Base-by-base conservation (phyloP, 2,113 vertebrate species). In the Atractosteus spatula region DNA sequence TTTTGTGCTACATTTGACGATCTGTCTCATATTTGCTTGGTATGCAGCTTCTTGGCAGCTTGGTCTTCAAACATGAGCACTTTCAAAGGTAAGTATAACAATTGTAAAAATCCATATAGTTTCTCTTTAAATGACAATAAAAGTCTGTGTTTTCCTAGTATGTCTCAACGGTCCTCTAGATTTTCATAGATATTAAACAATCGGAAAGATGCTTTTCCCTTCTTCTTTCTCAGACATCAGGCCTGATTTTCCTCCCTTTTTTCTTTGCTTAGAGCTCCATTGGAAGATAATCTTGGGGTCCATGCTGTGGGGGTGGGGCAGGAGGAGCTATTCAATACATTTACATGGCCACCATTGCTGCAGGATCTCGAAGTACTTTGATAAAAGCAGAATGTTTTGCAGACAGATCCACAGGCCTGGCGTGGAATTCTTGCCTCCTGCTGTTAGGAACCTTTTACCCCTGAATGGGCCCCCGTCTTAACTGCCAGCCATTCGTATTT, bases 391-490 rank as follows among this genome's bases (percentile, higher is more conserved):
- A 90, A 89, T 88, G 85, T 91, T 88, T 86, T 87, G 86, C 78
- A 84, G 84, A 82, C 86, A 82, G 86, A 87, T 92, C 89, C 86
- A 88, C 88, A 74, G 85, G 89, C 90, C 87, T 90, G 82, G 92
- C 91, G 93, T 92, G 89, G 92, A 95, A 95, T 94, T 93, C 91
- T 92, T 93, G 89, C 92, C 94, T 95, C 89, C 88, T 90, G 94
- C 92, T 90, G 79, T 91, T 92, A 91, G 84, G 92, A 94, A 93
- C 89, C 88, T 87, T 92, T 81, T 93, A 91, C 92, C 95, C 94
- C 93, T 92, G 88, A 90, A 88, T 88, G 95, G 96, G 95, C 96
- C 97, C 95, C 93, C 88, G 90, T 89, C 91, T 90, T 94, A 81
- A 88, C 94, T 95, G 92, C 93, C 94, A 94, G 89, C 81, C 81